Conservation (phyloP, 2,113 vertebrate genomes). For the Rhadina sibilatrix region DNA sequence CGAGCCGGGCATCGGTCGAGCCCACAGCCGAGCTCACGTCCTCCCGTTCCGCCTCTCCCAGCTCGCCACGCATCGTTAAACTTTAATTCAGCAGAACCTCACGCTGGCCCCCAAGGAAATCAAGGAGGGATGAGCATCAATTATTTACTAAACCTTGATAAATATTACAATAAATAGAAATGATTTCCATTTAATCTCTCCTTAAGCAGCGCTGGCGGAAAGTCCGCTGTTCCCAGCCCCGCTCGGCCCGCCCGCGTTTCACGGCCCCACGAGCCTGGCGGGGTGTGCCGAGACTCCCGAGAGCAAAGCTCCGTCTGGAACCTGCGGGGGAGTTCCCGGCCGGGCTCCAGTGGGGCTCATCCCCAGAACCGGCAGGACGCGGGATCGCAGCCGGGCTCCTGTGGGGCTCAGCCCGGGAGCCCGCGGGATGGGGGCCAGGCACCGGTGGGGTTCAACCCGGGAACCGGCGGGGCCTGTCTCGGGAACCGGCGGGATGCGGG, state of each 20-base stretch:
- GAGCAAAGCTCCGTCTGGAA: not conserved
- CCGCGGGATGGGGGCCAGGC: not conserved
- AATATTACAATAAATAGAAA: slow-evolving; percentile 57
- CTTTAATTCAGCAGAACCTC: not conserved
- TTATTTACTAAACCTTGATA: slow-evolving; percentile 60
- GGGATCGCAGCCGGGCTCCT: not conserved
- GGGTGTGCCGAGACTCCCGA: not conserved
- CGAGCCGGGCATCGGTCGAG: rapidly evolving
- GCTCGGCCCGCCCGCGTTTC: rapidly evolving
- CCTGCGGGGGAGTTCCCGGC: not conserved
- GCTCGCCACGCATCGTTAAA: not conserved
- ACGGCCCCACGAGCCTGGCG: rapidly evolving
- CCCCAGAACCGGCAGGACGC: not conserved
- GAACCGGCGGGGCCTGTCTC: not conserved
- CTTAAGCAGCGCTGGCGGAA: not conserved
- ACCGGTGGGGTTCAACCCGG: not conserved
- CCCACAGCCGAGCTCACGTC: not conserved
- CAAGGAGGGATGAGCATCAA: slow-evolving; percentile 34
- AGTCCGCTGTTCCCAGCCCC: not conserved
- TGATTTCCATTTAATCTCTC: slow-evolving; percentile 36
- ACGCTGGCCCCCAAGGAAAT: slow-evolving; percentile 25
- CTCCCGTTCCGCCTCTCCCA: rapidly evolving
- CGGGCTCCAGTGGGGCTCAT: not conserved
- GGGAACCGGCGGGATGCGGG: not conserved
- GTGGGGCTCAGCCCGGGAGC: not conserved